Conservation (phyloP, 2,888 invertebrate genomes). For the Hirtodrosophila histrioides region DNA sequence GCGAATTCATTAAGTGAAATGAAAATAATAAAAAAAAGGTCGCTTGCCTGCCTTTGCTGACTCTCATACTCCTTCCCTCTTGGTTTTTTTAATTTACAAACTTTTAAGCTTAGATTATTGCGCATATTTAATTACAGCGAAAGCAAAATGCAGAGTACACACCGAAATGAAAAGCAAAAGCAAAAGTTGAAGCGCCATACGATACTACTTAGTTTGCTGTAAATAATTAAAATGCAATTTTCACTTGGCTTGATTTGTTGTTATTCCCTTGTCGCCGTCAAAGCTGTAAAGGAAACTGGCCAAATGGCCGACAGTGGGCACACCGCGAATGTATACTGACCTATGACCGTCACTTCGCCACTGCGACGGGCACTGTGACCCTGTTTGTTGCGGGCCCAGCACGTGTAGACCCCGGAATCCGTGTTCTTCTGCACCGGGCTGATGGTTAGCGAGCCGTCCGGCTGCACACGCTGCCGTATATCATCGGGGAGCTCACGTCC, state of each 20-base stretch:
- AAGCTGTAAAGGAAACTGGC: conserved; percentile 59
- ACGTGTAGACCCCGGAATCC: conserved; percentile 92
- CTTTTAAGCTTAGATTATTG: conserved; percentile 77
- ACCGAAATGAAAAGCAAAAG: conserved; percentile 47
- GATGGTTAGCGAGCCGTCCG: conserved; percentile 90
- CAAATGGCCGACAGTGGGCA: conserved; percentile 36
- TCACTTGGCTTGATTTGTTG: conserved; percentile 63
- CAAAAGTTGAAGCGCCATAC: conserved; percentile 53
- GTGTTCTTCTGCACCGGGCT: conserved; percentile 90
- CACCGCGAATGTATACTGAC: conserved; percentile 85
- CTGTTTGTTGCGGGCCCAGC: conserved; percentile 91
- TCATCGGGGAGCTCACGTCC: conserved; percentile 91
- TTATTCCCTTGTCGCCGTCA: conserved; percentile 26
- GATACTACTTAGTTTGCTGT: conserved; percentile 76
- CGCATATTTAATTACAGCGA: conserved; percentile 73
- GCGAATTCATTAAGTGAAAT: conserved; percentile 67
- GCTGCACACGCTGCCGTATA: conserved; percentile 90
- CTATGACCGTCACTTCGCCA: conserved; percentile 91
- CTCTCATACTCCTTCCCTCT: conserved; percentile 18
- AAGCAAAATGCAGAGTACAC: conserved; percentile 44
- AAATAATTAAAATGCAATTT: conserved; percentile 79
- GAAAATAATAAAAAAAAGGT: conserved; percentile 47
- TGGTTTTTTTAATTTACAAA: conserved; percentile 64
- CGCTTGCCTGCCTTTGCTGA: conserved; percentile 28
- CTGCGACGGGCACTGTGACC: conserved; percentile 90